A percentile compares a stretch with the other conserved stretches of the same genome.
These are phyloP conservation scores for Bimastos eiseni DNA, from an alignment of 2,888 invertebrate species.

Conservation along the genomic window DNA sequence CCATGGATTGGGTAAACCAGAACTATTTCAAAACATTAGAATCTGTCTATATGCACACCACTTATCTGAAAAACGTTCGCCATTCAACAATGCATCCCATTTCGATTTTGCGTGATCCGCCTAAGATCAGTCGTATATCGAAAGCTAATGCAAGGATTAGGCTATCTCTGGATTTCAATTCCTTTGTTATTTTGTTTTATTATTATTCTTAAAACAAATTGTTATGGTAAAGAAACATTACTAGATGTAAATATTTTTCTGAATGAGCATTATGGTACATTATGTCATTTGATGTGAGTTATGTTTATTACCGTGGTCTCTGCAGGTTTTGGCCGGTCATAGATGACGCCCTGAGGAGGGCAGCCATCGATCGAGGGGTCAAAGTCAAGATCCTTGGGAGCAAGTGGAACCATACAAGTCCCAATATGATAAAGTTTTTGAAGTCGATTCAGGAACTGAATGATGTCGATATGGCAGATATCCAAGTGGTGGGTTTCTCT, in stretches of 20 bases:
- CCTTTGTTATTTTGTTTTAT: no score
- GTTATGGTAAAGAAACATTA: background rate
- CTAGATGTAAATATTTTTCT: background rate
- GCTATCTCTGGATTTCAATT: no score
- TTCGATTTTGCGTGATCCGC: no score
- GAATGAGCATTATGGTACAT: background rate
- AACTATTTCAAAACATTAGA: no score
- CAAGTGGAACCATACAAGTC: constrained; percentile 73
- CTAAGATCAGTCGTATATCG: no score
- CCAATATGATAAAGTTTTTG: constrained; percentile 78
- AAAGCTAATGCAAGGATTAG: no score
- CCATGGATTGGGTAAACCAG: no score
- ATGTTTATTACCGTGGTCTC: background rate
- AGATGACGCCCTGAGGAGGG: constrained; percentile 81
- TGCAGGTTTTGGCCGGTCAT: constrained; percentile 82
- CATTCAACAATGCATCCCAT: no score
- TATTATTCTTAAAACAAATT: no score
- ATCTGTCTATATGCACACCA: no score
- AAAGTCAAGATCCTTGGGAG: constrained; percentile 81
- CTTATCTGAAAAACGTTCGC: no score
- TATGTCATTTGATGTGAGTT: background rate
- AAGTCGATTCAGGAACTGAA: constrained; percentile 76
- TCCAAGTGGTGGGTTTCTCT: constrained; percentile 74
- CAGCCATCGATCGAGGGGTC: constrained; percentile 75
- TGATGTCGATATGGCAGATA: constrained; percentile 68